Conservation (phyloP, 2,113 vertebrate species). For the Cettia cetti region DNA sequence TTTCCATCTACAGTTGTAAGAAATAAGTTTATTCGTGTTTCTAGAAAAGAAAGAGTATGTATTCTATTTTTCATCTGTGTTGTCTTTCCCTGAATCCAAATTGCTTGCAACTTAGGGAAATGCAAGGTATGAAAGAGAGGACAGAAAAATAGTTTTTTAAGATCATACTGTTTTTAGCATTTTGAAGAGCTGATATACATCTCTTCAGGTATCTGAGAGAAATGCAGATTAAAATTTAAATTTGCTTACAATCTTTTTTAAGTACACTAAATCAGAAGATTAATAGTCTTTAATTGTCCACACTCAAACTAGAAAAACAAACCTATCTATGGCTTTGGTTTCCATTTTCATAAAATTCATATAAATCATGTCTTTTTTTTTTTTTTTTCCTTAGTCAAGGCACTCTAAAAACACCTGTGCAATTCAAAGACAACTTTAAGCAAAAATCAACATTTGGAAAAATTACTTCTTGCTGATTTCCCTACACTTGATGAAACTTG, state of each 20-base stretch:
- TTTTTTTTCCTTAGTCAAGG: conserved; percentile 16
- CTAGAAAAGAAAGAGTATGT: not conserved
- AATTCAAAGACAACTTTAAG: conserved; percentile 73
- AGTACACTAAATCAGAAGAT: conserved; percentile 54
- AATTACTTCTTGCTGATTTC: conserved; percentile 39
- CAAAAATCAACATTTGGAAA: conserved; percentile 59
- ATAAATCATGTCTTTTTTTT: not conserved
- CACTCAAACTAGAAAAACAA: conserved; percentile 65
- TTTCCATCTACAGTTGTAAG: conserved; percentile 7
- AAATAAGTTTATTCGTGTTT: conserved; percentile 27
- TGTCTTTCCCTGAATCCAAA: not conserved
- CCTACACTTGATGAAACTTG: conserved; percentile 46
- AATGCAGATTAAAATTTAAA: conserved; percentile 58
- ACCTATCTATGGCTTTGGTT: conserved; percentile 57
- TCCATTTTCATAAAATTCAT: conserved; percentile 60
- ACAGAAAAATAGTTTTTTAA: conserved; percentile 10
- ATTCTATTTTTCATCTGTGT: not conserved
- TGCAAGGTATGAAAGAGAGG: not conserved
- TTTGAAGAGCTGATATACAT: not conserved
- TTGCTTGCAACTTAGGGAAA: not conserved
- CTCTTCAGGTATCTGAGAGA: conserved; percentile 18
- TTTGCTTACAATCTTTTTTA: conserved; percentile 59
- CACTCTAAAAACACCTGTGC: conserved; percentile 77
- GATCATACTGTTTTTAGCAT: conserved; percentile 11
- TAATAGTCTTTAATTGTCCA: conserved; percentile 48